Evolutionary conservation across 2,113 vertebrate genomes (phyloP), one percentile per base, ranked within the genome.

Genomic region (Oriolus oriolus): DNA sequence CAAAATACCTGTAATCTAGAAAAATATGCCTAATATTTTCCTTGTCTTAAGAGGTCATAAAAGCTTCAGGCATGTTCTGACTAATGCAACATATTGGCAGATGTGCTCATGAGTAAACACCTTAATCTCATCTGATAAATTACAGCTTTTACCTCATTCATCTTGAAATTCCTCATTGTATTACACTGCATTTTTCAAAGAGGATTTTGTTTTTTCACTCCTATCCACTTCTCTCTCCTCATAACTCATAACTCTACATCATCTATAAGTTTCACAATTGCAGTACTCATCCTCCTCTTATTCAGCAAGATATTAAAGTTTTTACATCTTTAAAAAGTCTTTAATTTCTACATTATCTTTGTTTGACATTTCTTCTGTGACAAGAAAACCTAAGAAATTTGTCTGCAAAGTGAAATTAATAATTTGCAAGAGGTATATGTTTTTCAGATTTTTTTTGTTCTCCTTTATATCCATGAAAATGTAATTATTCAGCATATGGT

Each of bases 41-140:
- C 42, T 74, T 86, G 64, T 65, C 35, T 90, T 77, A 66, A 74
- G 39, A 86, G 33, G 35, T 66, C n/a, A 70, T 54, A 88, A 96
- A 90, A 81, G 83, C 88, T 96, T 93, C 91, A 91, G 91, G 87
- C 76, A 39, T 57, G 30, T 50, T 95, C 71, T 95, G 84, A 95
- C 53, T 77, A 81, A 90, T 54, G 73, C 15, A 74, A 63, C 6
- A 5, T 66, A 84, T 96, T 83, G 35, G n/a, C 68, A 86, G 71
- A 70, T 70, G 13, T 44, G 71, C 68, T 81, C 17, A 11, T 41
- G 68, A 80, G 83, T 96, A 88, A 88, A 93, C 7, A 56, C 13
- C 52, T 90, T 90, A 53, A 94, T 54, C 76, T 88, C 6, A 0
- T 74, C 28, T 77, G 66, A 84, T 85, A 80, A 95, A 92, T 47